phyloP scores from a whole-genome alignment of 2,797 vertebrate genomes.

The Lerista edwardsae region DNA sequence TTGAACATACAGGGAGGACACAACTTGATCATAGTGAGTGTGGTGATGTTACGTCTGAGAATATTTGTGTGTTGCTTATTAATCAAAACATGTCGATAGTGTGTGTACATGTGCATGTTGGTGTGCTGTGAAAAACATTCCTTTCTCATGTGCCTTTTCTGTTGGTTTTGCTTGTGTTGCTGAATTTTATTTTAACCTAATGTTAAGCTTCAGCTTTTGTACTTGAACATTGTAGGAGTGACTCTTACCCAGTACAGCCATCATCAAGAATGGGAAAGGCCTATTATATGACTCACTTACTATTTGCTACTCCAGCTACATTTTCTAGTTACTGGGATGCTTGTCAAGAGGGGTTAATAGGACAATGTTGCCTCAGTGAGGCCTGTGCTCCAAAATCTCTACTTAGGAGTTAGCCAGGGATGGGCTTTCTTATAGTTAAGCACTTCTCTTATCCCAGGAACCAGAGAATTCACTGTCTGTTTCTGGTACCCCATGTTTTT shows the following conservation, averaged over 20 bases:
- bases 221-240: conserved; percentile 47
- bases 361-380: background rate
- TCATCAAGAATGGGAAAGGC: conserved; percentile 32
- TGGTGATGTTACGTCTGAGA: background rate
- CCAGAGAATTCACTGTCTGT: background rate
- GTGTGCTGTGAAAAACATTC: conserved; percentile 40
- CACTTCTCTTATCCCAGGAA: background rate
- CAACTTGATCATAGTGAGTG: background rate
- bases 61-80: conserved; percentile 2
- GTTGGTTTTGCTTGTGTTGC: conserved; percentile 64
- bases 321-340: background rate
- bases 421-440: background rate
- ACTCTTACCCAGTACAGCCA: conserved; percentile 75
- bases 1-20: background rate
- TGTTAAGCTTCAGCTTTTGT: conserved; percentile 58
- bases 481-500: background rate
- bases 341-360: conserved; percentile 1
- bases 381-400: background rate
- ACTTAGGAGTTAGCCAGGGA: background rate
- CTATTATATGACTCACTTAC: too few species aligned
- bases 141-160: conserved; percentile 53
- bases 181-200: conserved; percentile 65
- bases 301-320: background rate
- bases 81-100: background rate
- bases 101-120: conserved; percentile 4